Conservation (phyloP, 35 echinoderm and acorn worm species). For the Ophioderma brevispina region DNA sequence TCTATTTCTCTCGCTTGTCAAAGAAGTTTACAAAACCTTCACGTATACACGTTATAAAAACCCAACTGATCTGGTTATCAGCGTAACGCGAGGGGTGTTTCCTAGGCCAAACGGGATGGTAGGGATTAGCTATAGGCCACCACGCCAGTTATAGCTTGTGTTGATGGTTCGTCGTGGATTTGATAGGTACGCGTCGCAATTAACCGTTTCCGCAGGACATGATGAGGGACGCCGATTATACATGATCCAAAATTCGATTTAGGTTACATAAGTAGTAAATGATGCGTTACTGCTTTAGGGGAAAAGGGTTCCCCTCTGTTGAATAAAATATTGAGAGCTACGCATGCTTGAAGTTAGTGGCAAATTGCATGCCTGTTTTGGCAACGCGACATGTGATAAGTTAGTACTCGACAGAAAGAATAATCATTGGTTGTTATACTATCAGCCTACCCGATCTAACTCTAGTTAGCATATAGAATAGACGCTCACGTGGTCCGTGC, state of each 20-base stretch:
- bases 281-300: neutral
- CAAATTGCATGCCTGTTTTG: neutral
- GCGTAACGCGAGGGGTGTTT: too few relatives aligned
- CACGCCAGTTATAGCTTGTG: too few relatives aligned
- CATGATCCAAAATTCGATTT: slow-evolving; percentile 11
- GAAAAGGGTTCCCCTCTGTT: neutral
- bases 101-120: too few relatives aligned
- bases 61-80: too few relatives aligned
- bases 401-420: too few relatives aligned
- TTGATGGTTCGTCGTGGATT: neutral
- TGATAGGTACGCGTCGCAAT: neutral
- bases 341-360: neutral
- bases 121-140: too few relatives aligned
- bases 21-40: neutral
- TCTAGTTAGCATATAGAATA: too few relatives aligned
- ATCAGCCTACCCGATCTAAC: too few relatives aligned
- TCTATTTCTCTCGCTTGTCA: neutral
- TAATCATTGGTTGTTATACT: too few relatives aligned
- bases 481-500: too few relatives aligned
- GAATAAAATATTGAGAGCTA: neutral
- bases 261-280: neutral
- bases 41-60: neutral
- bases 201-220: neutral
- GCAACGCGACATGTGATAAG: too few relatives aligned
- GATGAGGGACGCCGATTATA: slow-evolving; percentile 5